Conservation (phyloP, 2,888 invertebrate species). For the Andrena haemorrhoa region DNA sequence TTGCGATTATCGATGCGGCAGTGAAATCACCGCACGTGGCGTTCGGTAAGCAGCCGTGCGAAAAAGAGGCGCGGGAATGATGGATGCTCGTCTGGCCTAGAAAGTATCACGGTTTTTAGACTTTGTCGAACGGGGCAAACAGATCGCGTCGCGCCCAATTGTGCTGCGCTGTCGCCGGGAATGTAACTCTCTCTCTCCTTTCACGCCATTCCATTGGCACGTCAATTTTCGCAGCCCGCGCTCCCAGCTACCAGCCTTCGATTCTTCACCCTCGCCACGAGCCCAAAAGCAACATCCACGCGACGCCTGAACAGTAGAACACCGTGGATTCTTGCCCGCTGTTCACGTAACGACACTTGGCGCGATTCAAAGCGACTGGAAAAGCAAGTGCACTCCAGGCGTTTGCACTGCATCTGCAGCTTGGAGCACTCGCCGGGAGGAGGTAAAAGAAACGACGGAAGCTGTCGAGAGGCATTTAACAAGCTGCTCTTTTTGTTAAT, state of each 20-base stretch:
- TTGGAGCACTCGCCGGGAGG: background rate
- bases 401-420: conserved; percentile 9
- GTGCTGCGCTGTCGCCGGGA: conserved; percentile 31
- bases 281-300: conserved; percentile 47
- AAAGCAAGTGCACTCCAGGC: conserved; percentile 1
- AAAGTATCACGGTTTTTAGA: conserved; percentile 66
- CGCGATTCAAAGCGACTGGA: conserved; percentile 5
- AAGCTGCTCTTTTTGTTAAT: background rate
- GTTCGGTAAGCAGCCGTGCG: background rate
- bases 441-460: background rate
- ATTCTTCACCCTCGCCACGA: conserved; percentile 22
- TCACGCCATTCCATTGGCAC: conserved; percentile 15
- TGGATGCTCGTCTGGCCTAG: conserved; percentile 59
- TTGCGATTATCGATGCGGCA: conserved; percentile 13
- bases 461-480: background rate
- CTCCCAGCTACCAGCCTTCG: too few species aligned
- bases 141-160: conserved; percentile 57
- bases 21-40: conserved; percentile 4
- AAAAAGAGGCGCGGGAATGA: background rate
- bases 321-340: conserved; percentile 1
- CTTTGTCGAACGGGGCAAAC: conserved; percentile 57
- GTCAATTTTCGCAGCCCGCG: too few species aligned
- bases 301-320: conserved; percentile 6
- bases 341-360: conserved; percentile 4
- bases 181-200: conserved; percentile 59